A percentile compares a stretch with the other conserved stretches of the same genome.
phyloP scores from a whole-genome alignment of 2,888 invertebrate genomes.

The Pardosa pseudoannulata region DNA sequence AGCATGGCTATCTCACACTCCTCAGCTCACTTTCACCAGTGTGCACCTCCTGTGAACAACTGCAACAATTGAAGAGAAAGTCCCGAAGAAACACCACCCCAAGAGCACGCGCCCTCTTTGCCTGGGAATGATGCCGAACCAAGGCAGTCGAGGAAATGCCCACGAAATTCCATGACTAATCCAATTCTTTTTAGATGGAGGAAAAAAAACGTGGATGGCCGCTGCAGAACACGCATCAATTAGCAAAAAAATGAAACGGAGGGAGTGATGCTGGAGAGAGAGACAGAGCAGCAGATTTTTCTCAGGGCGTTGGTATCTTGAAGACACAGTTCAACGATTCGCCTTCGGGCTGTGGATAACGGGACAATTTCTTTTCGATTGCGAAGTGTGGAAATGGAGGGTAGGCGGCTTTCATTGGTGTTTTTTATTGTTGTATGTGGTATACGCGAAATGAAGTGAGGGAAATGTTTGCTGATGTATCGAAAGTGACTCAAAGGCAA shows the following conservation, averaged over 20 bases:
- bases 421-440: no score
- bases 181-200: background rate
- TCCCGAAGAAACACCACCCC: background rate
- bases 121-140: constrained; percentile 1
- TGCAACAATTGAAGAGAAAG: background rate
- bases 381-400: no score
- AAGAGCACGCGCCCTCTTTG: background rate
- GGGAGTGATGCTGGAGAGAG: background rate
- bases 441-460: no score
- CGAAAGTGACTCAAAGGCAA: no score
- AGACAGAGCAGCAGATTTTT: constrained; percentile 1
- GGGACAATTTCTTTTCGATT: background rate
- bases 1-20: background rate
- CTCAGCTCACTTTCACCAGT: background rate
- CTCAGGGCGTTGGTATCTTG: background rate
- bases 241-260: background rate
- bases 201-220: constrained; percentile 2
- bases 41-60: background rate
- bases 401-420: no score
- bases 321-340: constrained; percentile 24
- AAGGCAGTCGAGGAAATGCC: constrained; percentile 39
- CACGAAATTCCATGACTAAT: constrained; percentile 21
- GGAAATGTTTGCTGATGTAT: no score
- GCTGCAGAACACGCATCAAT: constrained; percentile 11
- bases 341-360: constrained; percentile 6